Evolutionary conservation across 1,140 invertebrate genomes (phyloP), one percentile per base, ranked within the genome.

Genomic region (Solenopsis invicta): DNA sequence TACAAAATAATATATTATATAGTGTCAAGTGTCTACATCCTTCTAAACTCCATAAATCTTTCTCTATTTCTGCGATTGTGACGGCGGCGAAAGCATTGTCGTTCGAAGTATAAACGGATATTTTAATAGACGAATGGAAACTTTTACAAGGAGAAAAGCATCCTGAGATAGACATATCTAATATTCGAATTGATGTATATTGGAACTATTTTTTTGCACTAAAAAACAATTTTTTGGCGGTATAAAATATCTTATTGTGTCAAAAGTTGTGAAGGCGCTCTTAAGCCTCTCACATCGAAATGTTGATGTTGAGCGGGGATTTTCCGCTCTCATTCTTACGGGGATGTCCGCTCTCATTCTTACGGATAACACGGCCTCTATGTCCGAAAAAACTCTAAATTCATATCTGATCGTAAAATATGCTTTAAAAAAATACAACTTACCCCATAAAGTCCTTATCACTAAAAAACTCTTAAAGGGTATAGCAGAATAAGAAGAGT

Each of bases 181-280:
- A 66, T 9, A 66, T 66, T 66, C 62, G 34, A 66, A 66, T 66
- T n/a, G 62, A 66, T 66, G 62, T n/a, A 66, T 66, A 66, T 66
- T 66, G 62, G 62, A 66, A 9, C 9, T 13, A 34, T 18, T 66
- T 66, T 66, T 66, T 66, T 66, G 8, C 34, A 41, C 62, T 66
- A 4, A 41, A 66, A 66, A 66, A 66, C 29, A 66, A 1, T n/a
- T n/a, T 66, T 66, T 66, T 66, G 18, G 16, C 4, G 5, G 2
- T 41, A 41, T 66, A 66, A 66, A 66, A 41, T 66, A 66, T 66
- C 34, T 34, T 66, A 8, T 66, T 41, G 18, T 41, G 16, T 66
- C 34, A 37, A 34, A 66, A 66, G 34, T 66, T 6, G 62, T 66
- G 29, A 37, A 66, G 4, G 18, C 62, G n/a, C 62, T 66, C 8